Evolutionary conservation across 1,140 invertebrate species (phyloP).

Genomic region (Batillaria attramentaria): DNA sequence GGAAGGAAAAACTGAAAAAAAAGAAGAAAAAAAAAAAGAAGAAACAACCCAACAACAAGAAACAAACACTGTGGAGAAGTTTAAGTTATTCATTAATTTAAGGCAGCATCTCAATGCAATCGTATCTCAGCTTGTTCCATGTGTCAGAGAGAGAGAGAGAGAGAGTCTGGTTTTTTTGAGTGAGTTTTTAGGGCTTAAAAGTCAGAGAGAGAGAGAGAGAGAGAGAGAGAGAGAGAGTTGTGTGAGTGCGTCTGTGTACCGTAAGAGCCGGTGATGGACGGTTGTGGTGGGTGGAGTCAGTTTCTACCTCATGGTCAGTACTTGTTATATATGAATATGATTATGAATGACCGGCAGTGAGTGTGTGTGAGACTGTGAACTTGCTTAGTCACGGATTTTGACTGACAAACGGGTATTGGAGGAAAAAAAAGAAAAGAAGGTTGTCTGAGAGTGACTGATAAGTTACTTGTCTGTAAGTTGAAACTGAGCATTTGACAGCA

Average conservation of each 20-base stretch:
- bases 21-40: slow-evolving; percentile 12
- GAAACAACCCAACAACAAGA: too few species aligned
- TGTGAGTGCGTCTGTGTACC: background rate
- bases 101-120: slow-evolving; percentile 48
- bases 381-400: too few species aligned
- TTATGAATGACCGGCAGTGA: background rate
- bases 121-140: slow-evolving; percentile 17
- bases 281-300: background rate
- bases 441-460: too few species aligned
- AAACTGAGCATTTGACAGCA: too few species aligned
- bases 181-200: background rate
- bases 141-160: background rate
- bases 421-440: too few species aligned
- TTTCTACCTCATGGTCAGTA: background rate
- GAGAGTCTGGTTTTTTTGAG: background rate
- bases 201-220: background rate
- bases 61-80: too few species aligned
- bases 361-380: too few species aligned
- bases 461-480: too few species aligned
- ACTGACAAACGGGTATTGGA: too few species aligned
- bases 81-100: slow-evolving; percentile 18
- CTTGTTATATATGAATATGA: background rate
- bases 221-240: background rate
- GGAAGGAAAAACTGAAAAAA: background rate
- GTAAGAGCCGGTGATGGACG: background rate